A percentile compares a stretch with the other conserved stretches of the same genome.
Evolutionary conservation across 2,797 vertebrate genomes (phyloP).

Genomic region (Onychomys torridus): DNA sequence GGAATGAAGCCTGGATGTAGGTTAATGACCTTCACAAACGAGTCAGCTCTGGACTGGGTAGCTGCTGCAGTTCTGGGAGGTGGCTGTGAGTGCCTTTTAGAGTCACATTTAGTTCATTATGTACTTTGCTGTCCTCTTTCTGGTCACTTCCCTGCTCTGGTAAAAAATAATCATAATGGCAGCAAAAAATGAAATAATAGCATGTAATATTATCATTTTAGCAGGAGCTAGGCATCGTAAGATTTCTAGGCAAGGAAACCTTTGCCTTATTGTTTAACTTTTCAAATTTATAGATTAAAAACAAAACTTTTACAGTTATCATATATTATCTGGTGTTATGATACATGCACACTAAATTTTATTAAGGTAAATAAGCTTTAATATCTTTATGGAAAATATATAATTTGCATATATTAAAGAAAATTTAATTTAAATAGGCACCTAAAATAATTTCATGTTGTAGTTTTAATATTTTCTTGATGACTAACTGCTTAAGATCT

Average conservation of each 20-base stretch:
- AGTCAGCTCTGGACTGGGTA: neutral
- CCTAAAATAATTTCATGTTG: neutral
- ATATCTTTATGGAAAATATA: slow-evolving; percentile 11
- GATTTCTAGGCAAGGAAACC: neutral
- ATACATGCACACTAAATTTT: neutral
- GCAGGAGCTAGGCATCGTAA: neutral
- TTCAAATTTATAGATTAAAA: neutral
- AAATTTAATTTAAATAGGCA: neutral
- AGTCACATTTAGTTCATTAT: neutral
- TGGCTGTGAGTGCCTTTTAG: neutral
- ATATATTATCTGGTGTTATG: neutral
- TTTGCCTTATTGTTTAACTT: neutral
- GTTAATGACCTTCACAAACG: neutral
- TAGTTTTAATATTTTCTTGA: slow-evolving; percentile 44
- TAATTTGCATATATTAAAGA: neutral
- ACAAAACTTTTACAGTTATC: neutral
- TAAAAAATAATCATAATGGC: neutral
- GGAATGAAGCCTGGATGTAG: neutral
- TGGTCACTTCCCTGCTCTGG: neutral
- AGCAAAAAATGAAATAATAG: slow-evolving; percentile 45
- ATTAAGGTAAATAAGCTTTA: slow-evolving; percentile 38
- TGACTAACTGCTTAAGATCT: neutral
- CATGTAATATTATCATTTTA: neutral
- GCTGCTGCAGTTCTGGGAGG: neutral
- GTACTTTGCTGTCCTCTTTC: slow-evolving; percentile 21